Percentiles rank a stretch among this genome's conserved stretches.
These are phyloP conservation scores for Neodiprion fabricii DNA, from an alignment of 1,140 invertebrate species.

Conservation along the genomic window DNA sequence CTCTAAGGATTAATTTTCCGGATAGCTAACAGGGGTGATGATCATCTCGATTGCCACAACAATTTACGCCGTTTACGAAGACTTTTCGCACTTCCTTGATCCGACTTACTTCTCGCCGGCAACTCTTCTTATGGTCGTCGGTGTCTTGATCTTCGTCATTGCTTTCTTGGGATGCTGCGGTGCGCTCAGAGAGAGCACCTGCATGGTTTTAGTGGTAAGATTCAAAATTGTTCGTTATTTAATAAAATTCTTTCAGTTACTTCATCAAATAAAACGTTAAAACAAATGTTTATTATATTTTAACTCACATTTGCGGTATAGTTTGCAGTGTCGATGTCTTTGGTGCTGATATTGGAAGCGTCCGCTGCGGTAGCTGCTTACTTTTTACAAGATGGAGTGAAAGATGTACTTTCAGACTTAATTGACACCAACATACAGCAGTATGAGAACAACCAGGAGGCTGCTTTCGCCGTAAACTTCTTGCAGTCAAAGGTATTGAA, in stretches of 20 bases:
- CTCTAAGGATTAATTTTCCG: too few relatives aligned
- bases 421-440: constrained; percentile 65
- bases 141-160: constrained; percentile 78
- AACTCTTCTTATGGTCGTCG: constrained; percentile 77
- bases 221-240: constrained; percentile 28
- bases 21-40: constrained; percentile 74
- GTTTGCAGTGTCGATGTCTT: constrained; percentile 80
- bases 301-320: constrained; percentile 63
- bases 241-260: constrained; percentile 8
- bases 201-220: constrained; percentile 80
- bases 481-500: constrained; percentile 70
- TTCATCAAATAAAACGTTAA: background rate
- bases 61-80: constrained; percentile 75
- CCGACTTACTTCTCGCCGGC: constrained; percentile 75
- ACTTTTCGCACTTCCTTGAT: constrained; percentile 76
- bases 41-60: constrained; percentile 81
- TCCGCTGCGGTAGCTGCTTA: constrained; percentile 82
- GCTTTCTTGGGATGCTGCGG: constrained; percentile 84
- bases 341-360: constrained; percentile 83
- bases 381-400: constrained; percentile 70
- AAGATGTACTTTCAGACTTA: constrained; percentile 63
- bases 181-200: constrained; percentile 82
- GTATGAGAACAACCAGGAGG: constrained; percentile 63
- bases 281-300: constrained; percentile 13
- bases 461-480: constrained; percentile 66